These are phyloP conservation scores for Merluccius polli DNA, from an alignment of 2,797 vertebrate species.

Conservation along the genomic window DNA sequence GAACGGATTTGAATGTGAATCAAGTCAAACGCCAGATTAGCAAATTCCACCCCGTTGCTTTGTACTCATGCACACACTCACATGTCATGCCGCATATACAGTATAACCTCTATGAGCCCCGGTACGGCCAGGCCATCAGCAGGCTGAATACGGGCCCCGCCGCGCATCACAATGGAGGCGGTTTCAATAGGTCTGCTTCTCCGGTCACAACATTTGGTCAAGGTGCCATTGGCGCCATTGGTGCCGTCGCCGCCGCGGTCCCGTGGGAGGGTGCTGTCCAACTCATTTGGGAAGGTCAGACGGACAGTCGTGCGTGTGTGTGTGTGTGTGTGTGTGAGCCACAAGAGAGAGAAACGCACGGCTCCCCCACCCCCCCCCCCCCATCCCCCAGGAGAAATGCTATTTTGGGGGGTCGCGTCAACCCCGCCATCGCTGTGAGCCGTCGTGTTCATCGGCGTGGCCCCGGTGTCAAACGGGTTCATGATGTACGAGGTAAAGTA, in stretches of 20 bases:
- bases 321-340: too few species aligned
- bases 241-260: constrained; percentile 34
- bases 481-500: constrained; percentile 30
- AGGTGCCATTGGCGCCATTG: constrained; percentile 53
- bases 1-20: constrained; percentile 33
- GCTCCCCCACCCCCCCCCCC: too few species aligned
- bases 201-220: constrained; percentile 53
- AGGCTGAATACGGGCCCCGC: constrained; percentile 20
- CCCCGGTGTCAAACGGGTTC: constrained; percentile 30
- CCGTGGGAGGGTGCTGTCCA: constrained; percentile 50
- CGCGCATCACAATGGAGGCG: constrained; percentile 9
- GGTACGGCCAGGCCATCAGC: constrained; percentile 36
- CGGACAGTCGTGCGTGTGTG: constrained; percentile 18
- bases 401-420: constrained; percentile 51
- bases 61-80: constrained; percentile 47
- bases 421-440: constrained; percentile 14
- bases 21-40: constrained; percentile 29
- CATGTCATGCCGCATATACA: constrained; percentile 26
- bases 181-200: constrained; percentile 30
- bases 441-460: constrained; percentile 29
- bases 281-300: constrained; percentile 66
- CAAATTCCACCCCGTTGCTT: constrained; percentile 33
- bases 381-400: constrained; percentile 40
- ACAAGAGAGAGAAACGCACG: constrained; percentile 55
- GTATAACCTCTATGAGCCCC: constrained; percentile 29